A percentile compares a stretch with the other conserved stretches of the same genome.
Conservation (phyloP, 2,888 invertebrate species). For the Drepana falcataria region DNA sequence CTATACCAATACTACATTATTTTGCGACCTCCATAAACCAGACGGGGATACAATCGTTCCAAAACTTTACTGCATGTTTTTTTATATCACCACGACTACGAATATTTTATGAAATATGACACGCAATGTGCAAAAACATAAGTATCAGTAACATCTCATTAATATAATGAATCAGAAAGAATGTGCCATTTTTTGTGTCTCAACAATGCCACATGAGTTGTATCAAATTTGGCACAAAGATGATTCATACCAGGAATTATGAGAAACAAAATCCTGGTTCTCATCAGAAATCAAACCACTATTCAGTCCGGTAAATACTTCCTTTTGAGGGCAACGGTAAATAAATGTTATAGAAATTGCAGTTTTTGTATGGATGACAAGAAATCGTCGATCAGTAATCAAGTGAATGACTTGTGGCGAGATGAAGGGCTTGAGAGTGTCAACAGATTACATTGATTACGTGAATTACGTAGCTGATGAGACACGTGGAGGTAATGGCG, state of each 20-base stretch:
- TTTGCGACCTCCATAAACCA: no score
- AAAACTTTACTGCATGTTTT: no score
- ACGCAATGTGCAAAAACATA: neutral
- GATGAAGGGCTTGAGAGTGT: conserved; percentile 28
- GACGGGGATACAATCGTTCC: no score
- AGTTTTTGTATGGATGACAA: neutral
- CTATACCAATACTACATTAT: no score
- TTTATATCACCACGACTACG: neutral
- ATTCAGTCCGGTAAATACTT: neutral
- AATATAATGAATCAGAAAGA: neutral
- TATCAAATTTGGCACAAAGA: neutral
- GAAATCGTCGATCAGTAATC: conserved; percentile 7
- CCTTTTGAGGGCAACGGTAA: neutral
- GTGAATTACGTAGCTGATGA: conserved; percentile 48
- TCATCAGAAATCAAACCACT: neutral
- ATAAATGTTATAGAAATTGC: neutral
- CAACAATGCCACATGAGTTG: neutral
- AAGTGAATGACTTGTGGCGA: conserved; percentile 20
- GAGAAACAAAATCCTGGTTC: neutral
- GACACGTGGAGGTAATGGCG: conserved; percentile 47
- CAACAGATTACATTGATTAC: conserved; percentile 50
- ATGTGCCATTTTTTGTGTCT: neutral
- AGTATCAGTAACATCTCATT: neutral
- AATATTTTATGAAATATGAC: neutral
- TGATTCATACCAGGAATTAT: neutral